These are phyloP conservation scores for Anagyrus pseudococci DNA, from an alignment of 2,888 invertebrate species.

Conservation along the genomic window DNA sequence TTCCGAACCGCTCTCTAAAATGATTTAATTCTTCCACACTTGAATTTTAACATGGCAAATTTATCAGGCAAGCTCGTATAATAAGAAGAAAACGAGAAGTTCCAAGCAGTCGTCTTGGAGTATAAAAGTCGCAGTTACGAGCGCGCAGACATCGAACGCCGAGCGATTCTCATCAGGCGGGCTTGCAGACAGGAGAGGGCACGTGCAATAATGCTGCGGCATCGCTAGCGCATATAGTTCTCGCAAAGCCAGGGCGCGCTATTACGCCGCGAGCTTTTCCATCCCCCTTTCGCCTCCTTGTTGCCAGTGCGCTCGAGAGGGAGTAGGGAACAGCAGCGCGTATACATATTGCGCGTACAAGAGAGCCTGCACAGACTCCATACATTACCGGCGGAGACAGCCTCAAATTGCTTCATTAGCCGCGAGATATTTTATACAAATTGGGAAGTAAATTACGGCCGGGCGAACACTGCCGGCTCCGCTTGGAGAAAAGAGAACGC, in stretches of 20 bases:
- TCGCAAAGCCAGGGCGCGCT: constrained; percentile 11
- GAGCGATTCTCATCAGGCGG: constrained; percentile 21
- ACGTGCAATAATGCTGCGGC: constrained; percentile 18
- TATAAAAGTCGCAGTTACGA: too few species aligned
- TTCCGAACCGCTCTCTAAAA: neutral
- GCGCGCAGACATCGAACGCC: neutral
- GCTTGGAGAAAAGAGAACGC: too few species aligned
- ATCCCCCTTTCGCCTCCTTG: constrained; percentile 16
- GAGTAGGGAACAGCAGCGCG: neutral
- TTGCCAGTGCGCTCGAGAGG: neutral
- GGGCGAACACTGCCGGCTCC: neutral
- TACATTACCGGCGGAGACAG: constrained; percentile 57
- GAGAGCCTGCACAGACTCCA: constrained; percentile 53
- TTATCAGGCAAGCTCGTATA: too few species aligned
- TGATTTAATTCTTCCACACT: neutral
- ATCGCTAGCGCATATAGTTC: too few species aligned
- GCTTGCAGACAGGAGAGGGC: neutral
- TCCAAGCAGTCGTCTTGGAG: too few species aligned
- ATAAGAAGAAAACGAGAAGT: too few species aligned
- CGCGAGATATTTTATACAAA: constrained; percentile 60
- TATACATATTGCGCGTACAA: neutral
- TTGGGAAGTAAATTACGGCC: constrained; percentile 58
- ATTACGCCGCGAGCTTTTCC: constrained; percentile 43
- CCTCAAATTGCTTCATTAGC: constrained; percentile 63
- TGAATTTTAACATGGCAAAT: too few species aligned